Evolutionary conservation across 2,113 vertebrate genomes (phyloP).

Genomic region (Microcebus jonahi): DNA sequence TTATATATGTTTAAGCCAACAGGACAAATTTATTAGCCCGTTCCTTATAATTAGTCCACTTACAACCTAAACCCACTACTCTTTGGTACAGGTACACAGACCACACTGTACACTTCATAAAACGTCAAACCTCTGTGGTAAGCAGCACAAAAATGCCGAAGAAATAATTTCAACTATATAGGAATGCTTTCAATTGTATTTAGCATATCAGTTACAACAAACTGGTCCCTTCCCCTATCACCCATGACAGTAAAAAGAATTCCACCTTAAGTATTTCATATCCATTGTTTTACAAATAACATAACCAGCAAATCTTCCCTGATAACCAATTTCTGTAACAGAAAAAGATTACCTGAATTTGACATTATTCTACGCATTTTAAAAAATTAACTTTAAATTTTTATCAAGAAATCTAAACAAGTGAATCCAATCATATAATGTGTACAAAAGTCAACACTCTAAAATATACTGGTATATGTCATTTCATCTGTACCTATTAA

Average conservation of each 20-base stretch:
- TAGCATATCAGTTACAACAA: constrained; percentile 25
- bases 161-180: constrained; percentile 37
- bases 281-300: constrained; percentile 39
- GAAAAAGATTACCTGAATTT: constrained; percentile 45
- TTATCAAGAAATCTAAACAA: constrained; percentile 31
- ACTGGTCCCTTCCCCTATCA: neutral
- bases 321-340: constrained; percentile 1
- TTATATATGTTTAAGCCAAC: neutral
- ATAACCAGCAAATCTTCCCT: neutral
- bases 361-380: neutral
- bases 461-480: neutral
- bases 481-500: constrained; percentile 10
- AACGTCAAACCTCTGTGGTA: neutral
- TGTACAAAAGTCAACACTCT: constrained; percentile 13
- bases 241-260: neutral
- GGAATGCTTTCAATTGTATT: constrained; percentile 37
- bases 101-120: neutral
- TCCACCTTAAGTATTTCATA: constrained; percentile 49
- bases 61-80: constrained; percentile 12
- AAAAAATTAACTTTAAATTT: constrained; percentile 28
- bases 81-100: constrained; percentile 12
- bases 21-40: neutral
- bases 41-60: neutral
- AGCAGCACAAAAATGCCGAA: constrained; percentile 7
- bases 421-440: neutral